phyloP scores from a whole-genome alignment of 2,888 invertebrate species.

The Eupithecia tripunctaria region DNA sequence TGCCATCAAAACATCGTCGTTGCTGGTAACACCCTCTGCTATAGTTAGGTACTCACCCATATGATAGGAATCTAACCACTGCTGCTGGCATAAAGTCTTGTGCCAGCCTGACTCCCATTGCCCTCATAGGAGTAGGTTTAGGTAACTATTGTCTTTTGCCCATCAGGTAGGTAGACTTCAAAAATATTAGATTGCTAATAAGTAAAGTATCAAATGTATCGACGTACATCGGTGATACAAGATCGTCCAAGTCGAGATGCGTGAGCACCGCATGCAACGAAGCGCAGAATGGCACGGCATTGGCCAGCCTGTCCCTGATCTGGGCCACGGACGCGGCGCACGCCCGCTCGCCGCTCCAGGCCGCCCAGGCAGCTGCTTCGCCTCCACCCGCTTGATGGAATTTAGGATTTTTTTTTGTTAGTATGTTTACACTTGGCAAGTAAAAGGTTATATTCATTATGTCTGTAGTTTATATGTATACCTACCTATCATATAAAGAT shows the following conservation, averaged over 20 bases:
- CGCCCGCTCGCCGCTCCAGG: slow-evolving; percentile 74
- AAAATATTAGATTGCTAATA: background rate
- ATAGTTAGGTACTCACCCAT: no score
- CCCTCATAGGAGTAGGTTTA: background rate
- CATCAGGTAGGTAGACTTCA: background rate
- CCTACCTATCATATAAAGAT: background rate
- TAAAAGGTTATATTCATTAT: no score
- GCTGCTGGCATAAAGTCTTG: background rate
- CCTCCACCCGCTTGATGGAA: slow-evolving; percentile 60
- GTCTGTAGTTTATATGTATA: no score
- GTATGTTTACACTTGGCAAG: no score
- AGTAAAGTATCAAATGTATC: background rate
- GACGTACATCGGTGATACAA: slow-evolving; percentile 58
- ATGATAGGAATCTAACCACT: background rate
- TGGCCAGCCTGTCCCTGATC: slow-evolving; percentile 63
- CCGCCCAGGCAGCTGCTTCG: slow-evolving; percentile 75
- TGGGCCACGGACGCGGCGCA: slow-evolving; percentile 66
- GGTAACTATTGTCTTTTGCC: background rate
- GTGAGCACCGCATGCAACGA: slow-evolving; percentile 87
- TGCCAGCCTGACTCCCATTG: background rate
- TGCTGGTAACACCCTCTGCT: background rate
- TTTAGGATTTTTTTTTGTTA: no score
- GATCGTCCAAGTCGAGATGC: slow-evolving; percentile 88
- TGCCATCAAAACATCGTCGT: no score
- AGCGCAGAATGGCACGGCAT: slow-evolving; percentile 86